Conservation (phyloP, 2,113 vertebrate species). For the Cyprinodon tularosa region DNA sequence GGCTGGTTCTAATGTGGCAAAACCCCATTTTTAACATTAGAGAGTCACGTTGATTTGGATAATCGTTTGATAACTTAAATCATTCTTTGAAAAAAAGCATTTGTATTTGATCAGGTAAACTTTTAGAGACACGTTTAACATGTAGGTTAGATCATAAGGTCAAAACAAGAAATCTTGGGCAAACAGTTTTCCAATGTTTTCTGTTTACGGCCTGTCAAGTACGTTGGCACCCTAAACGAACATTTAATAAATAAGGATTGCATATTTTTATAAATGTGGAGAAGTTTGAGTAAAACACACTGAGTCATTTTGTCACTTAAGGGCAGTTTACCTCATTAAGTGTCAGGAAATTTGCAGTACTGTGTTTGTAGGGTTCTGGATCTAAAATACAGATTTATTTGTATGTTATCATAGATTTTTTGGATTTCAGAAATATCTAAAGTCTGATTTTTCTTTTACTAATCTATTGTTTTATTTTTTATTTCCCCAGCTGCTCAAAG, state of each 20-base stretch:
- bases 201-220: too few species aligned
- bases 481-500: conserved; percentile 80
- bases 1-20: too few species aligned
- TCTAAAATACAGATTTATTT: background rate
- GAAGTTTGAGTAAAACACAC: too few species aligned
- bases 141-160: background rate
- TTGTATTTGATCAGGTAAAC: background rate
- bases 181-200: too few species aligned
- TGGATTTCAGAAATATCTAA: background rate
- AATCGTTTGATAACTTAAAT: too few species aligned
- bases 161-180: background rate
- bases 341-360: background rate
- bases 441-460: background rate
- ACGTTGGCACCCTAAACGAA: too few species aligned
- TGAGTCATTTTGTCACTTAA: too few species aligned
- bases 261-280: background rate
- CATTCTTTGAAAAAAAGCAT: background rate
- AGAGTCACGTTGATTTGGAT: too few species aligned
- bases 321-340: background rate
- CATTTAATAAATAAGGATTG: background rate
- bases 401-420: background rate
- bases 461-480: background rate
- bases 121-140: background rate
- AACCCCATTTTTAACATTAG: too few species aligned
- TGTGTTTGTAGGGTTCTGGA: background rate